Evolutionary conservation across 2,113 vertebrate species (phyloP).

Genomic region (Loxodonta africana): DNA sequence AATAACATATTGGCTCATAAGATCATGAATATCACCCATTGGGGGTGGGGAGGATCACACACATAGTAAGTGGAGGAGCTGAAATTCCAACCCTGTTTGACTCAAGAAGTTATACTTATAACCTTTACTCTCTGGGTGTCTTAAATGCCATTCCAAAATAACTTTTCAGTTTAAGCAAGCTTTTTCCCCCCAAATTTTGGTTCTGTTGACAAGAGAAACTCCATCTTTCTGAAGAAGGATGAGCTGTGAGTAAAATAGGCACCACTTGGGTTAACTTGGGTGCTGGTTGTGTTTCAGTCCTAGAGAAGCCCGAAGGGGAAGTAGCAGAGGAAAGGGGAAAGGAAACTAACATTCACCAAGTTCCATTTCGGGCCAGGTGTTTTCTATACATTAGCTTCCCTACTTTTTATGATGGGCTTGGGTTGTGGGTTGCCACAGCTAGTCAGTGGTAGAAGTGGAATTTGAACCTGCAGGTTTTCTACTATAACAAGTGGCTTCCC

Average conservation of each 20-base stretch:
- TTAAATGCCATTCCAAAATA: not conserved
- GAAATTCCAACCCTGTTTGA: not conserved
- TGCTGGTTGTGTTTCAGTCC: not conserved
- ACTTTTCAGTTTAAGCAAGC: not conserved
- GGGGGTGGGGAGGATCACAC: too few species aligned
- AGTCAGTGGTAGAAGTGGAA: not conserved
- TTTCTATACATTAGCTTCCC: not conserved
- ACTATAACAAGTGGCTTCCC: not conserved
- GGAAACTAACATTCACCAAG: fast-evolving
- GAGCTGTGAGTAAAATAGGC: not conserved
- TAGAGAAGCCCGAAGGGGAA: not conserved
- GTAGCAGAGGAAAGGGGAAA: not conserved
- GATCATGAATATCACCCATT: not conserved
- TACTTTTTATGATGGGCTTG: fast-evolving
- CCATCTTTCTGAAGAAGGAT: not conserved
- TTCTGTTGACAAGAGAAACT: not conserved
- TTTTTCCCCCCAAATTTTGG: not conserved
- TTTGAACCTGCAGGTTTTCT: not conserved
- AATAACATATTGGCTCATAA: not conserved
- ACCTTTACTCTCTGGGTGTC: not conserved
- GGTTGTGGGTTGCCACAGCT: not conserved
- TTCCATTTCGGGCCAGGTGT: fast-evolving
- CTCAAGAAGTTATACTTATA: not conserved
- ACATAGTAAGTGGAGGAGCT: too few species aligned
- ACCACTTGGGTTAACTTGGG: not conserved